Conservation (phyloP, 1,140 invertebrate species). For the Helicoverpa zea region DNA sequence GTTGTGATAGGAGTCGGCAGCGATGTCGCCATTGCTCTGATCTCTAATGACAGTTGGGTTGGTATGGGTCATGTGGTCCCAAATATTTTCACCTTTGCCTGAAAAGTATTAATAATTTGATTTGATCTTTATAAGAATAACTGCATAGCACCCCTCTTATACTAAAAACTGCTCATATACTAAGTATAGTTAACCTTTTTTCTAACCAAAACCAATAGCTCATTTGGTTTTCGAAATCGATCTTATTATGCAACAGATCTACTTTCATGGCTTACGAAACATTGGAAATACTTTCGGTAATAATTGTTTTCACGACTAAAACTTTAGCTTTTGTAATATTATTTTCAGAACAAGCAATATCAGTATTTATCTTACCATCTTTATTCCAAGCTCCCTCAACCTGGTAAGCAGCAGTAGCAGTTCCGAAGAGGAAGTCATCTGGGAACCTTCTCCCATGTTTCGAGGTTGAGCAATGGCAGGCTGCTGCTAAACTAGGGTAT, state of each 20-base stretch:
- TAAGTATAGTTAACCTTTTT: no score
- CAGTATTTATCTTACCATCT: conserved; percentile 69
- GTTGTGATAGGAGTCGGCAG: conserved; percentile 70
- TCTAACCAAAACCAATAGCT: no score
- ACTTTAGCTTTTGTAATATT: no score
- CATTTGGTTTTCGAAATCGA: no score
- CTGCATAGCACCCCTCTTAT: no score
- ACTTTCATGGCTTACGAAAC: no score
- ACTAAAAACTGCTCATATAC: no score
- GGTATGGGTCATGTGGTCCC: conserved; percentile 74
- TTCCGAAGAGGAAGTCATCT: conserved; percentile 85
- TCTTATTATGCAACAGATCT: no score
- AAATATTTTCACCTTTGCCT: conserved; percentile 82
- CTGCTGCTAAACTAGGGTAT: conserved; percentile 4
- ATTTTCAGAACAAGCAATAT: background rate
- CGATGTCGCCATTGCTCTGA: conserved; percentile 61
- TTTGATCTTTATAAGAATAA: no score
- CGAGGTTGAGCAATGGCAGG: conserved; percentile 39
- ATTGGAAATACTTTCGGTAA: no score
- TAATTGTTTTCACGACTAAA: no score
- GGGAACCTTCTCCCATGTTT: conserved; percentile 75
- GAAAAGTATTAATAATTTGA: conserved; percentile 39
- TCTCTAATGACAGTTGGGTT: conserved; percentile 63
- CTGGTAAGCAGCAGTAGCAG: conserved; percentile 86
- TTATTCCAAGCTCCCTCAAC: conserved; percentile 88